A percentile compares a stretch with the other conserved stretches of the same genome.
These are phyloP conservation scores for Ectemnius cavifrons DNA, from an alignment of 2,888 invertebrate genomes.

Conservation along the genomic window DNA sequence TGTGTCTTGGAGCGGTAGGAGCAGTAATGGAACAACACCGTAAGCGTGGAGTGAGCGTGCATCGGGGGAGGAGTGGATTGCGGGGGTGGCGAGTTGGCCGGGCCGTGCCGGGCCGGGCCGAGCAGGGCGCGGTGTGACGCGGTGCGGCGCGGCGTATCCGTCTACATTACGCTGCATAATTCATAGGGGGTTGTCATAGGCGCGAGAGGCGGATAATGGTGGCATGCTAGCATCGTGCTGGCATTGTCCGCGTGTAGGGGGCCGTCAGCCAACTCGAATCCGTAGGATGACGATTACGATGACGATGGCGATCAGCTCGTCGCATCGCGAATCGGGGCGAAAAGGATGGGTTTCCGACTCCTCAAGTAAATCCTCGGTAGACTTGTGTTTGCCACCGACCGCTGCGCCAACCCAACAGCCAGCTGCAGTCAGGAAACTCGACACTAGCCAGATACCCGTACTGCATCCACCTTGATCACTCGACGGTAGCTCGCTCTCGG, in stretches of 20 bases:
- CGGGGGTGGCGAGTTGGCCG: neutral
- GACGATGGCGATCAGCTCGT: constrained; percentile 37
- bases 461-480: neutral
- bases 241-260: constrained; percentile 69
- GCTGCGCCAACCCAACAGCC: too few species aligned
- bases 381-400: too few species aligned
- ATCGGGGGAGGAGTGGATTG: neutral
- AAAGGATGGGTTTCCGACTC: neutral
- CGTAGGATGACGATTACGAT: constrained; percentile 61
- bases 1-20: constrained; percentile 56
- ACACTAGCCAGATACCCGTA: too few species aligned
- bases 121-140: neutral
- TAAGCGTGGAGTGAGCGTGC: constrained; percentile 1
- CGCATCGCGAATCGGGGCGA: neutral
- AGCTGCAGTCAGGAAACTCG: neutral
- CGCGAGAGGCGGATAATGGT: constrained; percentile 76
- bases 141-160: constrained; percentile 68
- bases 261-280: constrained; percentile 64
- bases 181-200: constrained; percentile 75
- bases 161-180: constrained; percentile 77
- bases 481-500: constrained; percentile 31
- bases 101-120: constrained; percentile 11
- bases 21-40: constrained; percentile 65
- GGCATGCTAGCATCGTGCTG: constrained; percentile 65
- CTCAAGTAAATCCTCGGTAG: too few species aligned